Conservation (phyloP, 2,888 invertebrate species). For the Spisula solida region DNA sequence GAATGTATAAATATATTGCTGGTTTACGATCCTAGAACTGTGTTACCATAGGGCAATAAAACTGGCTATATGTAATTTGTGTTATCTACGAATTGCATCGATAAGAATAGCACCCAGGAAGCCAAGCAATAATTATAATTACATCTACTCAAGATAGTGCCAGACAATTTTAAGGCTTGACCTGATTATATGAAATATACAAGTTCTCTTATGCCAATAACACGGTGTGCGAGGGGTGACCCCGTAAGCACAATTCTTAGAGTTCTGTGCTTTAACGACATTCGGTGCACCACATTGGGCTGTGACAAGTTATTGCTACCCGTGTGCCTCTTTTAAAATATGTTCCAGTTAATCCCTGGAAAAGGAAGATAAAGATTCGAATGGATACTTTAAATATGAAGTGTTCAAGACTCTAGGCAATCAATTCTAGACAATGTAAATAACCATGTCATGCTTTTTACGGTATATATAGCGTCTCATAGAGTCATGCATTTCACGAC, state of each 20-base stretch:
- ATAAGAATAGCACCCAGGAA: background rate
- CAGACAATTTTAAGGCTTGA: background rate
- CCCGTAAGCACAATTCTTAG: no score
- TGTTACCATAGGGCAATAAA: background rate
- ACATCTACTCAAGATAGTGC: background rate
- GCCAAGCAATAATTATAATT: background rate
- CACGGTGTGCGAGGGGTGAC: no score
- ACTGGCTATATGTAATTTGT: conserved; percentile 2
- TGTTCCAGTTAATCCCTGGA: background rate
- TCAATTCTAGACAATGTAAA: no score
- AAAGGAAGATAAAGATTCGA: background rate
- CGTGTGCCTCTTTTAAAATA: no score
- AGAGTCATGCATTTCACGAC: no score
- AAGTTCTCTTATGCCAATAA: no score
- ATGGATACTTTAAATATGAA: background rate
- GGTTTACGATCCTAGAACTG: background rate
- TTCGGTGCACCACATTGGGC: no score
- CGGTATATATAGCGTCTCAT: no score
- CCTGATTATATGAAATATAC: background rate
- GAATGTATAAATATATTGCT: background rate
- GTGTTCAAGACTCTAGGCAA: background rate
- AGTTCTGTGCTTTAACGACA: no score
- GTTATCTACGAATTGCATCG: background rate
- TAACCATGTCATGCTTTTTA: no score
- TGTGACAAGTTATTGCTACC: no score